Conservation (phyloP, 1,140 invertebrate species). For the Atopsyche davidsoni region DNA sequence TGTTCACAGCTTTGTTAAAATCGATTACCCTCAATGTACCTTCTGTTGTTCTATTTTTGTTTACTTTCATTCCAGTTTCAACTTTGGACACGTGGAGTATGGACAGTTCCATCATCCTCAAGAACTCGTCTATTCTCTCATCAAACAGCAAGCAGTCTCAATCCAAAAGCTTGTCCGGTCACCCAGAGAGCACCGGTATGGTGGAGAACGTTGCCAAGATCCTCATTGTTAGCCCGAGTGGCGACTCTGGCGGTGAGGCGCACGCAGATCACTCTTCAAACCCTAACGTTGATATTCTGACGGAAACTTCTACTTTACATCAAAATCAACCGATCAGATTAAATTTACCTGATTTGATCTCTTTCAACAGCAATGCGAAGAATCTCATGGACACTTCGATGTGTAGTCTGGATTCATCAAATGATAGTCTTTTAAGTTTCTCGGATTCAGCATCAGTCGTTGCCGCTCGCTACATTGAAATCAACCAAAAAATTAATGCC, state of each 20-base stretch:
- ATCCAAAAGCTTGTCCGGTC: not conserved
- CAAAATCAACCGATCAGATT: constrained; percentile 8
- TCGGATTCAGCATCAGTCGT: constrained; percentile 9
- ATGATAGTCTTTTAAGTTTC: constrained; percentile 14
- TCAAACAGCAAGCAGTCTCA: constrained; percentile 1
- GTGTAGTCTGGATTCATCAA: constrained; percentile 16
- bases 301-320: not conserved
- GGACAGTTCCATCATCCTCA: constrained; percentile 5
- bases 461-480: too few relatives aligned
- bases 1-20: too few relatives aligned
- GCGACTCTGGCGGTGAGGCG: not conserved
- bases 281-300: not conserved
- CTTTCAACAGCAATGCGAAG: constrained; percentile 12
- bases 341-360: constrained; percentile 26
- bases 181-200: not conserved
- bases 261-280: not conserved
- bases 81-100: constrained; percentile 10
- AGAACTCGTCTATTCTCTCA: constrained; percentile 3
- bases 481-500: too few relatives aligned
- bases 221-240: too few relatives aligned
- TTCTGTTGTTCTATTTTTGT: too few relatives aligned
- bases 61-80: too few relatives aligned
- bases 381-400: constrained; percentile 20
- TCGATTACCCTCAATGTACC: too few relatives aligned
- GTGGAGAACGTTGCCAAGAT: constrained; percentile 16